Conservation (phyloP, 2,797 vertebrate genomes). For the Sebastes trivittatus region DNA sequence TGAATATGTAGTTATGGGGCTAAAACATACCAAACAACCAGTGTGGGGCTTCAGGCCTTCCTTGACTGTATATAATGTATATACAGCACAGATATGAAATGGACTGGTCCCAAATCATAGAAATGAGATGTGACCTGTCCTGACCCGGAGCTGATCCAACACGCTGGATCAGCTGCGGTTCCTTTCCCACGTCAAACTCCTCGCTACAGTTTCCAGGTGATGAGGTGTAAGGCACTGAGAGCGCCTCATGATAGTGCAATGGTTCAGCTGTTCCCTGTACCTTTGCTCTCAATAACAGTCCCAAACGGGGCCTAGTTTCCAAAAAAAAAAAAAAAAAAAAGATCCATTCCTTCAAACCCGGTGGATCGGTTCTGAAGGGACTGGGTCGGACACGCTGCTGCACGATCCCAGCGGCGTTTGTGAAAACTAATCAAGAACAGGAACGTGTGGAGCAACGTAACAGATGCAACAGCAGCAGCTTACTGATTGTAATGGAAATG, state of each 20-base stretch:
- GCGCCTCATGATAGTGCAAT: slow-evolving; percentile 51
- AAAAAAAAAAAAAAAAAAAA: not conserved
- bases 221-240: slow-evolving; percentile 58
- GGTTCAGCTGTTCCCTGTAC: slow-evolving; percentile 36
- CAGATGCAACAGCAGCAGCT: slow-evolving; percentile 23
- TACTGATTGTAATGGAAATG: not conserved
- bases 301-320: not conserved
- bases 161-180: not conserved
- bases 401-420: not conserved
- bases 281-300: slow-evolving; percentile 2
- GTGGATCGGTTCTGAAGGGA: not conserved
- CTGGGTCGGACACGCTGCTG: not conserved
- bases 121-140: slow-evolving; percentile 1
- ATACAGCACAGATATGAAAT: slow-evolving; percentile 19
- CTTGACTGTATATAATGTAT: not conserved
- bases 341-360: not conserved
- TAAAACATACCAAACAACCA: slow-evolving; percentile 28
- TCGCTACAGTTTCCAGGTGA: slow-evolving; percentile 38
- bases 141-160: slow-evolving; percentile 3
- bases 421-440: not conserved
- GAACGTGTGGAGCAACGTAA: not conserved
- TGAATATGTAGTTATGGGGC: not conserved
- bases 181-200: slow-evolving; percentile 1
- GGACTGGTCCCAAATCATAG: slow-evolving; percentile 29
- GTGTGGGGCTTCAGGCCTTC: not conserved